These are phyloP conservation scores for Acanthosoma haemorrhoidale DNA, from an alignment of 2,888 invertebrate genomes.

Conservation along the genomic window DNA sequence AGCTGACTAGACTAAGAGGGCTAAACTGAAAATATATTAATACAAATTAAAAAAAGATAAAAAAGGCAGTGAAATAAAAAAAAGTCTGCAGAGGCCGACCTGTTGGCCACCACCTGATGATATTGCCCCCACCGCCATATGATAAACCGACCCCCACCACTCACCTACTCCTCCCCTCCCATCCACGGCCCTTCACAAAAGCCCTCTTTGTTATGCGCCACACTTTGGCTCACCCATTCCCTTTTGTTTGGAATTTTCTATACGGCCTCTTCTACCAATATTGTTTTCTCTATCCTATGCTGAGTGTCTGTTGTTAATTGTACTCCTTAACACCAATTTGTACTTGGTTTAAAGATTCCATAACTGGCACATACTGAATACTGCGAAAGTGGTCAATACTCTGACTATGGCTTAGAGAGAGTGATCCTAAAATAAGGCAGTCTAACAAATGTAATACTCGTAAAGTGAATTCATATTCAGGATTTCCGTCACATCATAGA, in stretches of 20 bases:
- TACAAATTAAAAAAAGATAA: neutral
- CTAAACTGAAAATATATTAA: no score
- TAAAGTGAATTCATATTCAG: no score
- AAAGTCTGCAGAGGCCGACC: neutral
- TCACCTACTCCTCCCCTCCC: neutral
- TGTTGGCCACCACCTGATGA: neutral
- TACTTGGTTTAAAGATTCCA: no score
- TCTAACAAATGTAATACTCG: no score
- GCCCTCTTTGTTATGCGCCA: slow-evolving; percentile 3
- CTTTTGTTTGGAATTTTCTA: neutral
- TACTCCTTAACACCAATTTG: no score
- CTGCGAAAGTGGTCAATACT: no score
- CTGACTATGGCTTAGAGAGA: no score
- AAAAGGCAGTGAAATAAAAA: neutral
- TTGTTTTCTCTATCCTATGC: neutral
- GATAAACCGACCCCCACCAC: neutral
- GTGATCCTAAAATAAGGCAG: no score
- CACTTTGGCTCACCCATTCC: neutral
- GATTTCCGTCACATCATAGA: no score
- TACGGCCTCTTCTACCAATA: neutral
- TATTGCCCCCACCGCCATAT: neutral
- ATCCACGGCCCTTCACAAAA: neutral
- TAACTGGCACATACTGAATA: no score
- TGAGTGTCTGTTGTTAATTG: neutral
- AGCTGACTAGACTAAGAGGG: no score